Base-by-base conservation (phyloP, 2,113 vertebrate genomes). In the Hoplias malabaricus region DNA sequence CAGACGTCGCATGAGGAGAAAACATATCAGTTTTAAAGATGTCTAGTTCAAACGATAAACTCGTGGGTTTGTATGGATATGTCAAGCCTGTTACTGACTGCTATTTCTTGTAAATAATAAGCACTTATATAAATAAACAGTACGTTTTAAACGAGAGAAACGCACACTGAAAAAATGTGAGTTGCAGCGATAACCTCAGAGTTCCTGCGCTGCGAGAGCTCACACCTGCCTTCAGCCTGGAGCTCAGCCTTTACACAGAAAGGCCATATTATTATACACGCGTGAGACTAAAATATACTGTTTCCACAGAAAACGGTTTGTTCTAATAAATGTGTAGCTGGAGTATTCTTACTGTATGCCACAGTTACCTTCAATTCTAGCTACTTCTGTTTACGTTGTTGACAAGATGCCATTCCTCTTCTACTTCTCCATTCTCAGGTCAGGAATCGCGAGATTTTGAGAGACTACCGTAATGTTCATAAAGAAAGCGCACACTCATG, bases 371-470 rank as follows among this genome's bases (percentile, higher is more conserved):
- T 74, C 56, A 62, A 9, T 11, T 34, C n/a, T 9, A 1, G 27
- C 12, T 61, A 69, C 65, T 34, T 23, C 40, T 71, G 27, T 29
- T 59, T 43, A 42, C 71, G n/a, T 48, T 78, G 80, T 76, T 80
- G 53, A 81, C 66, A 43, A 75, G 29, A 79, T 54, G 79, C 73
- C 79, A 84, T 73, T 76, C 63, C 43, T 68, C 46, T 56, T 34
- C 4, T 38, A 69, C 70, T 31, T 71, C 36, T 54, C n/a, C 25
- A 53, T 6, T n/a, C 50, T 34, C 43, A 0, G 12, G 36, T n/a
- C 50, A 50, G 43, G 27, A 50, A 61, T 79, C 82, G 82, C 82
- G 82, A 81, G 79, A 84, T 16, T 40, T 40, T 23, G 9, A 19
- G 0, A 59, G 25, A 10, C 25, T 67, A 53, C 75, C 80, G 80